Evolutionary conservation across 2,797 vertebrate genomes (phyloP).

Genomic region (Nyctibius grandis): DNA sequence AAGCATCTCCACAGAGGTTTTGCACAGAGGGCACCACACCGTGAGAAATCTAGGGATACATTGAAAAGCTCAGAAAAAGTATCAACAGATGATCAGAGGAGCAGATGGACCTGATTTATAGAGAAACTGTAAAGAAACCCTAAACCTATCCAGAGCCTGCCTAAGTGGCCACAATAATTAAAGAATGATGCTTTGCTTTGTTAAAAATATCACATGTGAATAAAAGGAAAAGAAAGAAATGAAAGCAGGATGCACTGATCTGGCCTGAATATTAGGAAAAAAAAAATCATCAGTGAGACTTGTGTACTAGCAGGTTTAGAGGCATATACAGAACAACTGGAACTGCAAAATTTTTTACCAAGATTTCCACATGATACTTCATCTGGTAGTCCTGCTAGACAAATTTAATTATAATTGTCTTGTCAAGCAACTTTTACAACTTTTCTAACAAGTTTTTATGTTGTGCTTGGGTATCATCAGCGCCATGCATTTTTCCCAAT

Average conservation of each 20-base stretch:
- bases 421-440: neutral
- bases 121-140: neutral
- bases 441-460: neutral
- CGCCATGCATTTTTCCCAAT: neutral
- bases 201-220: neutral
- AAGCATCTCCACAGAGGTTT: neutral
- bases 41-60: neutral
- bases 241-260: neutral
- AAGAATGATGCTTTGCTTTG: neutral
- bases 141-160: neutral
- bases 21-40: neutral
- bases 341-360: neutral
- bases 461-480: neutral
- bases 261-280: neutral
- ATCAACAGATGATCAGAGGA: neutral
- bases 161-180: neutral
- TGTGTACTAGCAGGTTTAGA: neutral
- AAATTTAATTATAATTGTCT: neutral
- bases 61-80: neutral
- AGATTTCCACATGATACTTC: neutral
- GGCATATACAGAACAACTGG: neutral
- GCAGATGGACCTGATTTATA: neutral
- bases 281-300: neutral
- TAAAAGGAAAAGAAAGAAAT: neutral
- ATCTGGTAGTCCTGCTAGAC: neutral